Conservation (phyloP, 2,113 vertebrate species). For the Bagarius yarrelli region DNA sequence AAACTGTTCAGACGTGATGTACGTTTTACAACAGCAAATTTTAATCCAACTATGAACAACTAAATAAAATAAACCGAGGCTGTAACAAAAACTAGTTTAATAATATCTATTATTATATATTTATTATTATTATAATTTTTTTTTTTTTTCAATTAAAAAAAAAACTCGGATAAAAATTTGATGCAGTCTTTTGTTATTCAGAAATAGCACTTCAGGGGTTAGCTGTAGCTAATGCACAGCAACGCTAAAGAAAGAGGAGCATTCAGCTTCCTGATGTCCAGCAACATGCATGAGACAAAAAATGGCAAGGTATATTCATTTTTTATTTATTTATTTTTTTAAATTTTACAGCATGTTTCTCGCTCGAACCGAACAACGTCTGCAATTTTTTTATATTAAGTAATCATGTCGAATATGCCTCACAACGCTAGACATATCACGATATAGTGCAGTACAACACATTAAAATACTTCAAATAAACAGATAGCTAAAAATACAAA, state of each 20-base stretch:
- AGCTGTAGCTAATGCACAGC: neutral
- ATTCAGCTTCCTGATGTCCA: neutral
- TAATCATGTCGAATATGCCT: no score
- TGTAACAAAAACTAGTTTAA: neutral
- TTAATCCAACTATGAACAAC: neutral
- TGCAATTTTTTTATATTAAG: no score
- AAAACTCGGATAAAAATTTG: neutral
- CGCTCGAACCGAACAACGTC: no score
- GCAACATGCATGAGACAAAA: neutral
- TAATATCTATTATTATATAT: neutral
- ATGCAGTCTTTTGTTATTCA: neutral
- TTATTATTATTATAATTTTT: no score
- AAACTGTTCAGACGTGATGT: neutral
- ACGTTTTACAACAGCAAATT: neutral
- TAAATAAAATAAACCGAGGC: neutral
- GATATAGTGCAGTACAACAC: no score
- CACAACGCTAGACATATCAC: no score
- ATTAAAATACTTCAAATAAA: no score
- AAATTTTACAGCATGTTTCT: neutral
- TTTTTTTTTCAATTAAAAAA: neutral
- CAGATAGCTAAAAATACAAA: no score
- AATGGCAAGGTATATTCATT: neutral
- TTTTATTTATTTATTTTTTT: no score
- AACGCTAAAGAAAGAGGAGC: neutral
- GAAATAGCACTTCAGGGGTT: neutral